Evolutionary conservation across 2,888 invertebrate species (phyloP), one percentile per base, ranked within the genome.

Genomic region (Amiota communis): DNA sequence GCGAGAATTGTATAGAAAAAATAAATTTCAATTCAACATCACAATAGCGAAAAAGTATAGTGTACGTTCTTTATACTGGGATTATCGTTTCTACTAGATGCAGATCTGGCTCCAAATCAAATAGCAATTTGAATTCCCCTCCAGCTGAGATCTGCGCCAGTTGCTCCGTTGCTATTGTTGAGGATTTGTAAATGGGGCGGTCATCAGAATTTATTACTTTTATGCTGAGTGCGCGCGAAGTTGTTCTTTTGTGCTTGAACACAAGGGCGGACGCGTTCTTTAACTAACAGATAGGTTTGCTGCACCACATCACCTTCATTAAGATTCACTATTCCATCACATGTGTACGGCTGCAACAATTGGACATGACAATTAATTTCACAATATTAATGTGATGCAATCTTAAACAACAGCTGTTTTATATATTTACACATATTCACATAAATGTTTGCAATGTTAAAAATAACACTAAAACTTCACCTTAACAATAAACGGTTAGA

Each of bases 41-140:
- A 79, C 88, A 88, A 74, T 81, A 82, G 48, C 75, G 76, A 13
- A 83, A 47, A 8, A 75, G 75, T 48, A 83, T 53, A 9, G 73
- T 71, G 36, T 79, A 82, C 12, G 15, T 46, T n/a, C 12, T 11
- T 1, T 8, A 8, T 59, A 11, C n/a, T 47, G 1, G 15, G 10
- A 17, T 15, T 57, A 11, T 15, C 11, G n/a, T 17, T n/a, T 13
- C 6, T 72, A 64, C 64, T 9, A 6, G 13, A 3, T 36, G 1
- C 36, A 17, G n/a, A 9, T n/a, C 15, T 13, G 15, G 3, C 6
- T 65, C 12, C 65, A 89, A 80, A 73, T 87, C 84, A 48, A 86
- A 80, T 10, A 89, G 81, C 53, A 88, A 71, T 78, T 89, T 89
- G 70, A 89, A 89, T 74, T 86, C 83, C 17, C 87, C 86, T 53